These are phyloP conservation scores for Unio pictorum DNA, from an alignment of 2,888 invertebrate genomes.

Conservation along the genomic window DNA sequence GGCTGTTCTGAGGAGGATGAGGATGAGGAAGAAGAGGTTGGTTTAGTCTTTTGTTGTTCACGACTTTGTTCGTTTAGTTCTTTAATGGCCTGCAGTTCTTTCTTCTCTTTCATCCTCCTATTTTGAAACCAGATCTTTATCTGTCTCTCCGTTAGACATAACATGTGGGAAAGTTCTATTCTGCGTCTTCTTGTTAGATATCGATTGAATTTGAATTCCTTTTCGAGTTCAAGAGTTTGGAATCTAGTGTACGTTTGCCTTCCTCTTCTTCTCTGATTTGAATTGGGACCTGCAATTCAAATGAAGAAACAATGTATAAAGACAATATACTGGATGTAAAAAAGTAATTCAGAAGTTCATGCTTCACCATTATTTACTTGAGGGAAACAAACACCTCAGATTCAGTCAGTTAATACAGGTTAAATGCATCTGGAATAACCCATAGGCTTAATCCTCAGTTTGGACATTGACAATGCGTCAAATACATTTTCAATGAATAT, in stretches of 20 bases:
- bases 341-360: no score
- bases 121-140: conserved; percentile 85
- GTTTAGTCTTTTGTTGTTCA: conserved; percentile 28
- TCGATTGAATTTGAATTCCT: conserved; percentile 98
- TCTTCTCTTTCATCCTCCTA: conserved; percentile 99
- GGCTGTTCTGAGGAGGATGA: conserved; percentile 21
- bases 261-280: conserved; percentile 95
- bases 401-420: no score
- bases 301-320: no score
- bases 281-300: conserved; percentile 85
- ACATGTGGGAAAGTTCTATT: conserved; percentile 97
- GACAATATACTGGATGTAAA: no score
- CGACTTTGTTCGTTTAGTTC: conserved; percentile 85
- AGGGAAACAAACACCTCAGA: no score
- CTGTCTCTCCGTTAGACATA: conserved; percentile 96
- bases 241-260: conserved; percentile 97
- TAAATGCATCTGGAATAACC: no score
- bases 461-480: no score
- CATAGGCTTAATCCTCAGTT: no score
- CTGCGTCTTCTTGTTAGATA: conserved; percentile 96
- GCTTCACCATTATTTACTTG: no score
- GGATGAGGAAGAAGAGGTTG: conserved; percentile 19
- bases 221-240: conserved; percentile 97
- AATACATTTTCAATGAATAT: no score
- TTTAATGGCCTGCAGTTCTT: conserved; percentile 98